Percentiles rank a stretch among this genome's conserved stretches.
Conservation (phyloP, 2,113 vertebrate genomes). For the Meriones unguiculatus region DNA sequence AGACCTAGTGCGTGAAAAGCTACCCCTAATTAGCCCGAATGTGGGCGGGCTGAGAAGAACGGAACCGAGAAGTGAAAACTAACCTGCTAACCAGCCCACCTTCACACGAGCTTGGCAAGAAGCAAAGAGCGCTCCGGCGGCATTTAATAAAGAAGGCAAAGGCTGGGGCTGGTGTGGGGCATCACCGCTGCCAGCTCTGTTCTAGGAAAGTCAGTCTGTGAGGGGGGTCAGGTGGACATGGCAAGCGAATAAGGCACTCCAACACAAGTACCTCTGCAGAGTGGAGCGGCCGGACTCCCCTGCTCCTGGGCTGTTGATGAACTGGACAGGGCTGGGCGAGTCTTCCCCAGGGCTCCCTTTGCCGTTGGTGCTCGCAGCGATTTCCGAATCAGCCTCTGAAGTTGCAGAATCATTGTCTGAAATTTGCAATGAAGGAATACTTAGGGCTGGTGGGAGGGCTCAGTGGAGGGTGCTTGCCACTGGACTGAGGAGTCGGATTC, state of each 20-base stretch:
- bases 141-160: not conserved
- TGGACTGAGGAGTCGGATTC: not conserved
- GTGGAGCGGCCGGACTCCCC: slow-evolving; percentile 89
- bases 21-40: not conserved
- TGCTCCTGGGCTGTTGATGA: slow-evolving; percentile 70
- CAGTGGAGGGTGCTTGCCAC: not conserved
- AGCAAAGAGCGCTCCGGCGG: slow-evolving; percentile 6
- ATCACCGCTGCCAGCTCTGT: not conserved
- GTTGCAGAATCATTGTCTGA: slow-evolving; percentile 86
- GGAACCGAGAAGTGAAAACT: not conserved
- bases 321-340: slow-evolving; percentile 75
- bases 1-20: not conserved
- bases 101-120: not conserved
- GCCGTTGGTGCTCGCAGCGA: slow-evolving; percentile 81
- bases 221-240: not conserved
- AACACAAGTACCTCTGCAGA: slow-evolving; percentile 90
- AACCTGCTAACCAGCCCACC: not conserved
- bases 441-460: not conserved
- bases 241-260: not conserved
- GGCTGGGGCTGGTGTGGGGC: not conserved
- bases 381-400: slow-evolving; percentile 83
- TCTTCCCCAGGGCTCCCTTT: slow-evolving; percentile 80
- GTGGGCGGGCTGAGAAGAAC: not conserved
- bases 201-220: not conserved
- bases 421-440: not conserved